Base-by-base conservation (phyloP, 2,113 vertebrate genomes). In the Mirounga angustirostris region DNA sequence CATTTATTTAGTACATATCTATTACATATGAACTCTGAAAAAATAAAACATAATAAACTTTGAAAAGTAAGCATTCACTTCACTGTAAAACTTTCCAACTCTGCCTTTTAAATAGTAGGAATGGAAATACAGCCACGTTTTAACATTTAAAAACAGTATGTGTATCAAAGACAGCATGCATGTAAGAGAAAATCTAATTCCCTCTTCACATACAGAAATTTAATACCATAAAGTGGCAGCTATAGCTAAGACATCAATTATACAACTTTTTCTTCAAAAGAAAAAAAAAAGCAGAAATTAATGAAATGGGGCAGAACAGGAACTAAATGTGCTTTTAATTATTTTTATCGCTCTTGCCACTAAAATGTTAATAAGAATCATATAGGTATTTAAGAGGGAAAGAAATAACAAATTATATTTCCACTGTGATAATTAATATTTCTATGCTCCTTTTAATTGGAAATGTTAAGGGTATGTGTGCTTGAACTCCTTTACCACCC, bases 281-380 rank as follows among this genome's bases (percentile, higher is more conserved):
- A 52, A 92, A 85, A 94, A 67, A 67, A 86, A 69, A 94, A 40
- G 7, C 24, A 91, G 28, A 90, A 89, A 81, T 87, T 83, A 78
- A 92, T 87, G 36, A 90, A 95, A 88, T 92, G 56, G 33, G 21
- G 63, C 28, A 92, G 74, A 97, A 95, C 33, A 88, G 56, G 50
- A 89, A 84, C 9, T 95, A 90, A 97, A 93, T 95, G n/a, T 89
- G 46, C 24, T 92, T 97, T 93, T 95, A 92, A 91, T 93, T 91
- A 82, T 93, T 95, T 92, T 89, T 83, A 97, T 92, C 63, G 11
- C 19, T 67, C 89, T 97, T 87, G 16, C 8, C 21, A 95, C 87
- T 91, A 95, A 94, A 93, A 89, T 90, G 40, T 87, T 96, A 94
- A 65, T 95, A 89, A 84, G 15, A 54, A 89, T 11, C 28, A 24